Evolutionary conservation across 2,888 invertebrate genomes (phyloP).

Genomic region (Octonoba sinensis): DNA sequence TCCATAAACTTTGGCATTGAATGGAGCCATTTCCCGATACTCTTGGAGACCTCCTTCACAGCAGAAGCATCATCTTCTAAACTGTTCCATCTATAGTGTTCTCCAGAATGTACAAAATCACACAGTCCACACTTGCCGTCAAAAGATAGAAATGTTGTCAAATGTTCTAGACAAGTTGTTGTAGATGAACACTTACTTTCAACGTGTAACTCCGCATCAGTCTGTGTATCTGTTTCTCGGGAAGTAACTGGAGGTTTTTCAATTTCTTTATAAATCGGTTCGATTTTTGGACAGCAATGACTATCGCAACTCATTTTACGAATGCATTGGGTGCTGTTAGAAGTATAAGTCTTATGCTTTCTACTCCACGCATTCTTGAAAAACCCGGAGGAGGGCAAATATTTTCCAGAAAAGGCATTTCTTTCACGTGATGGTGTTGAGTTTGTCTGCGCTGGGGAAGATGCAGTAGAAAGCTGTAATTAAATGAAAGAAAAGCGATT

Average conservation of each 20-base stretch:
- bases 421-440: background rate
- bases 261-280: no score
- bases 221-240: background rate
- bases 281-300: background rate
- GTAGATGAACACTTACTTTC: background rate
- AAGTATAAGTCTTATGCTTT: slow-evolving; percentile 36
- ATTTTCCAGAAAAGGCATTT: slow-evolving; percentile 5
- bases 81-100: slow-evolving; percentile 48
- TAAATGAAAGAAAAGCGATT: no score
- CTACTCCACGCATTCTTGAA: slow-evolving; percentile 27
- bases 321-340: slow-evolving; percentile 17
- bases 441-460: no score
- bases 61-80: slow-evolving; percentile 55
- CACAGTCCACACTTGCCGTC: slow-evolving; percentile 57
- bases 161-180: slow-evolving; percentile 21
- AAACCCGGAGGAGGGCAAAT: slow-evolving; percentile 7
- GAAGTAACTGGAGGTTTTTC: background rate
- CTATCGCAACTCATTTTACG: slow-evolving; percentile 18
- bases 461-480: no score
- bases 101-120: slow-evolving; percentile 53
- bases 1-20: slow-evolving; percentile 11
- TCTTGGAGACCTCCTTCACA: slow-evolving; percentile 42
- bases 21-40: slow-evolving; percentile 18
- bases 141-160: slow-evolving; percentile 11
- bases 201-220: background rate